Percentiles rank a stretch among this genome's conserved stretches.
Conservation (phyloP, 92 coral and sea anemone species). For the Plumapathes pennacea region DNA sequence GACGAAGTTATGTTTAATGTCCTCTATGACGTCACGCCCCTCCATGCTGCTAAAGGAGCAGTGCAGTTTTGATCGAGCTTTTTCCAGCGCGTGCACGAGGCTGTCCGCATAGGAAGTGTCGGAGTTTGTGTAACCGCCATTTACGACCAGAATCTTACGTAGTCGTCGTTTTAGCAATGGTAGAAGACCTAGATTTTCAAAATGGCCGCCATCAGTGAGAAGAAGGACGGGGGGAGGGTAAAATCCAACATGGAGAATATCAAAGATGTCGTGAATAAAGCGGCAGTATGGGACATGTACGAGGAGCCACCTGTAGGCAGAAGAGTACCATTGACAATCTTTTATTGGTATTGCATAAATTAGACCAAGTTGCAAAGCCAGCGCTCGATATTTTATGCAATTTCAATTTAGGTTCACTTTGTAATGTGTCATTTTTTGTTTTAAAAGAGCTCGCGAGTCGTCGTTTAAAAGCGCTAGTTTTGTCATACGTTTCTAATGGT, state of each 20-base stretch:
- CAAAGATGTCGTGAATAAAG: constrained; percentile 52
- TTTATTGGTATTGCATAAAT: too few relatives aligned
- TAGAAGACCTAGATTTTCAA: constrained; percentile 71
- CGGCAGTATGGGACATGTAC: constrained; percentile 60
- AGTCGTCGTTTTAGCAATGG: constrained; percentile 57
- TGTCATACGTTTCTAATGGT: too few relatives aligned
- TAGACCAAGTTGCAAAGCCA: too few relatives aligned
- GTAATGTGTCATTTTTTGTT: too few relatives aligned
- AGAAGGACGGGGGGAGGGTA: constrained; percentile 56
- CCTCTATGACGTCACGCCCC: constrained; percentile 59
- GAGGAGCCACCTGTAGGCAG: constrained; percentile 49
- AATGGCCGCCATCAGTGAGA: constrained; percentile 79
- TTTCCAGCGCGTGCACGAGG: constrained; percentile 48
- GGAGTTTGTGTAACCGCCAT: constrained; percentile 49
- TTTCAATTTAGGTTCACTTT: too few relatives aligned
- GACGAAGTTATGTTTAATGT: constrained; percentile 38
- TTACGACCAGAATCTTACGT: constrained; percentile 52
- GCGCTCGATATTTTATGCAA: too few relatives aligned
- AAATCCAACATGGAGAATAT: constrained; percentile 45
- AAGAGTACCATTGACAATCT: too few relatives aligned
- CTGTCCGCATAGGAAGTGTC: constrained; percentile 39
- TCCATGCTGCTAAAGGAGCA: constrained; percentile 66
- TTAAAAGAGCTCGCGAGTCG: too few relatives aligned
- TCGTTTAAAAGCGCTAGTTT: too few relatives aligned
- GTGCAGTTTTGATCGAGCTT: constrained; percentile 67